Evolutionary conservation across 1,140 invertebrate species (phyloP).

Genomic region (Lepidurus arcticus): DNA sequence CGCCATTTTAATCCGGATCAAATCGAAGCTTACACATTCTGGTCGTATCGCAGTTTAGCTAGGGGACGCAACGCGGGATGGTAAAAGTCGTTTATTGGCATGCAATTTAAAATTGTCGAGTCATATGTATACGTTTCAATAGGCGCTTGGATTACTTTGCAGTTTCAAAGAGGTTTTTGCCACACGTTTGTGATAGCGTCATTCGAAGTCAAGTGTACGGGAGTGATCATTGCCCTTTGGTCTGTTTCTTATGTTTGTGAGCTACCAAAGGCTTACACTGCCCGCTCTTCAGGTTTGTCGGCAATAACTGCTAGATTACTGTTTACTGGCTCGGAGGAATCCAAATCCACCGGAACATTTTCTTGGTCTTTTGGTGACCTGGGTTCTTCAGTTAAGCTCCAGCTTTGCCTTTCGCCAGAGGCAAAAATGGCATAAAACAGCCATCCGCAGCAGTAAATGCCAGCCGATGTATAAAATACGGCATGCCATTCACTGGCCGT

Average conservation of each 20-base stretch:
- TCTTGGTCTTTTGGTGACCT: background rate
- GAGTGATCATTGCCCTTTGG: constrained; percentile 81
- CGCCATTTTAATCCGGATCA: constrained; percentile 80
- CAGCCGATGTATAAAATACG: constrained; percentile 74
- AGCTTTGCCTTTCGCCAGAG: constrained; percentile 69
- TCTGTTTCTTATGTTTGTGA: constrained; percentile 50
- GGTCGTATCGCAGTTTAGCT: constrained; percentile 81
- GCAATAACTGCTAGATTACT: background rate
- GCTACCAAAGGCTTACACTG: background rate
- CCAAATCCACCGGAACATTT: background rate
- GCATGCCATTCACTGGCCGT: constrained; percentile 67
- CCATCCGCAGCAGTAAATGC: constrained; percentile 69
- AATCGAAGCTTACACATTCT: constrained; percentile 83
- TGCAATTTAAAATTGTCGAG: background rate
- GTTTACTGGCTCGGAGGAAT: background rate
- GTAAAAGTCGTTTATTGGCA: constrained; percentile 49
- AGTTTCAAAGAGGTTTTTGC: constrained; percentile 68
- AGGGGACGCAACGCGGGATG: constrained; percentile 89
- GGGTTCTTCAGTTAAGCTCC: constrained; percentile 47
- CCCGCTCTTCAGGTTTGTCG: background rate
- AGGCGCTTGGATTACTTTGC: constrained; percentile 94
- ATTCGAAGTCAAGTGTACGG: constrained; percentile 67
- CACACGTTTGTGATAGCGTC: constrained; percentile 71
- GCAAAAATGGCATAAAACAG: constrained; percentile 71
- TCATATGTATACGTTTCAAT: constrained; percentile 30